A percentile compares a stretch with the other conserved stretches of the same genome.
Evolutionary conservation across 2,888 invertebrate species (phyloP).

Genomic region (Apoderus coryli): DNA sequence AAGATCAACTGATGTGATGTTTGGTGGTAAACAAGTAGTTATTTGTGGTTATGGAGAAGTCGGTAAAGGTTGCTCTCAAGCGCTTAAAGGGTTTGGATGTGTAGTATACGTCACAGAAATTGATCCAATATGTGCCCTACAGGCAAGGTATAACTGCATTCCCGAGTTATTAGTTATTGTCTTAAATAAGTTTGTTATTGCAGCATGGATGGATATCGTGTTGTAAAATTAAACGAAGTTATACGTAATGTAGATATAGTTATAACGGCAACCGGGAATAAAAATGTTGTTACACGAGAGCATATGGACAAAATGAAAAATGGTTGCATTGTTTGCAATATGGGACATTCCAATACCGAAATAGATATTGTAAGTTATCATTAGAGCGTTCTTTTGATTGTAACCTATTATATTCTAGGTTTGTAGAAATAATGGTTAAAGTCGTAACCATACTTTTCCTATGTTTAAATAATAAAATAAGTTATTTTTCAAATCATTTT

Average conservation of each 20-base stretch:
- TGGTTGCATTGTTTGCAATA: slow-evolving; percentile 90
- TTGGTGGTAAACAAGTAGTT: slow-evolving; percentile 91
- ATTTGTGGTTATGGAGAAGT: slow-evolving; percentile 97
- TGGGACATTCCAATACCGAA: slow-evolving; percentile 96
- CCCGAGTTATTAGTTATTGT: neutral
- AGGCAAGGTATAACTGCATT: slow-evolving; percentile 54
- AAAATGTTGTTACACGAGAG: slow-evolving; percentile 87
- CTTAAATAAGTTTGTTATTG: slow-evolving; percentile 18
- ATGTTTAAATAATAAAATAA: no score
- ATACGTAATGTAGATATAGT: slow-evolving; percentile 87
- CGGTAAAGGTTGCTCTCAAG: slow-evolving; percentile 93
- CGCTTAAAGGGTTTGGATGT: slow-evolving; percentile 86
- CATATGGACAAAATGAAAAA: slow-evolving; percentile 96
- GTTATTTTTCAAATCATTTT: slow-evolving; percentile 3
- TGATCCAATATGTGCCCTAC: slow-evolving; percentile 94
- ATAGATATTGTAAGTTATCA: slow-evolving; percentile 76
- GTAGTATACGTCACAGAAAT: slow-evolving; percentile 90
- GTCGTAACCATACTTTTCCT: no score
- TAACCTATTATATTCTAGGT: no score
- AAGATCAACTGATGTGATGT: slow-evolving; percentile 90
- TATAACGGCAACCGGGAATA: slow-evolving; percentile 95
- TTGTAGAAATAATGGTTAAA: no score
- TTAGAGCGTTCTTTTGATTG: no score
- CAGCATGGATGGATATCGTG: slow-evolving; percentile 94
- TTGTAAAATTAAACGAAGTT: slow-evolving; percentile 89